Evolutionary conservation across 2,888 invertebrate genomes (phyloP), one percentile per base, ranked within the genome.

Genomic region (Ditula angustiorana): DNA sequence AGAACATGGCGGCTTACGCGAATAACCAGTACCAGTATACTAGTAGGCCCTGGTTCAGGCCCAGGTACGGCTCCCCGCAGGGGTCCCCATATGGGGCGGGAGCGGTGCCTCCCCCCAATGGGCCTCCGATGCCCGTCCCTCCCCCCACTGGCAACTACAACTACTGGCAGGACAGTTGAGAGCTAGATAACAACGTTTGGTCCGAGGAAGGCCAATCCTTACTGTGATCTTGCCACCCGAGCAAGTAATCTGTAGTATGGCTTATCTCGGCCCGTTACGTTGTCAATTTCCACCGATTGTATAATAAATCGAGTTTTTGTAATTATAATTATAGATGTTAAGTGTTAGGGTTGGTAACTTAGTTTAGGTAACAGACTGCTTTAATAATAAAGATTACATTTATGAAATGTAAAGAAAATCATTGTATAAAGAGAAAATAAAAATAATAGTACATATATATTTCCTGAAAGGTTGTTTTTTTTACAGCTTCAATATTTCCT

Each of bases 141-240:
- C 91, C 91, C 0, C 90, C 92, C 0, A 67, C 87, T 0, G 84
- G 82, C 10, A 91, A 86, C 76, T 91, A 90, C 47, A 91, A 90
- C 71, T 92, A 92, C 62, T 92, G 92, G 92, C 92, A 87, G 79
- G 92, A 92, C 63, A 90, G 89, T 83, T 92, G 90, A 92, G 86
- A 87, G 50, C 73, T 80, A 58, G 83, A 87, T 66, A 78, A 68
- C 73, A 74, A 85, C 21, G 66, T 74, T 41, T 72, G 72, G 62
- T 55, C 69, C 60, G 71, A 64, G 37, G 64, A 64, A 28, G 53
- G 53, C 7, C 53, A 64, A 28, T 28, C 57, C 10, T 50, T 59
- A 37, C 64, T 59, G 57, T 63, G 50, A 62, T 41, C 2, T 50
- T 52, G 33, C 24, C 19, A 30, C 21, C 30, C 28, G 30, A 19